Conservation (phyloP, 2,888 invertebrate genomes). For the Drosophila sordidula region DNA sequence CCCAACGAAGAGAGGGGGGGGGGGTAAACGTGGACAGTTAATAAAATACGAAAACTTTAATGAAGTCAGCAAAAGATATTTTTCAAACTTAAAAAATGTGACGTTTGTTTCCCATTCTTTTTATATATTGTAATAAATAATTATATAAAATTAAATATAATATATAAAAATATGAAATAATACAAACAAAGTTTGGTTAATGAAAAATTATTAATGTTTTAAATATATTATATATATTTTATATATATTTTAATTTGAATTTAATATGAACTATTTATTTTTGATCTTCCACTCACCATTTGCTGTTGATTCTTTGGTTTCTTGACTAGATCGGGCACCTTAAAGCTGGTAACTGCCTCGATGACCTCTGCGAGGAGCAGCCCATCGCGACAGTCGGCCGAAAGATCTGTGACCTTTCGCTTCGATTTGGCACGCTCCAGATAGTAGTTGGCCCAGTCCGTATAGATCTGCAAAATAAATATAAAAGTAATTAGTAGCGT, state of each 20-base stretch:
- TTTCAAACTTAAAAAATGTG: not conserved
- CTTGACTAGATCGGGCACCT: constrained; percentile 91
- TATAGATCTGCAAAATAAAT: constrained; percentile 92
- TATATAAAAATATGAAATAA: too few species aligned
- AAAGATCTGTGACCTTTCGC: constrained; percentile 93
- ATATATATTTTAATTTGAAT: too few species aligned
- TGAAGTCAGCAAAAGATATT: constrained; percentile 14
- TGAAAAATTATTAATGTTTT: too few species aligned
- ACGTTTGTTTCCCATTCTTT: too few species aligned
- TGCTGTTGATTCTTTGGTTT: constrained; percentile 96
- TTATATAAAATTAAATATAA: too few species aligned
- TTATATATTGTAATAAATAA: too few species aligned
- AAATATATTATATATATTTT: too few species aligned
- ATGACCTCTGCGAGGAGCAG: constrained; percentile 96
- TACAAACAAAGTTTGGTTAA: too few species aligned
- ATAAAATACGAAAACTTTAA: constrained; percentile 5
- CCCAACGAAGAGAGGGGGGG: not conserved
- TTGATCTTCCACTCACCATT: constrained; percentile 95
- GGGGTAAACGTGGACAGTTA: not conserved
- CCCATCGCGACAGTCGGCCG: constrained; percentile 96
- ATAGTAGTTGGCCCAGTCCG: constrained; percentile 99
- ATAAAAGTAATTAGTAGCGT: constrained; percentile 13
- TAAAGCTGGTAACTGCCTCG: constrained; percentile 93
- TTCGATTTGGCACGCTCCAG: constrained; percentile 95
- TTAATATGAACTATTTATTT: too few species aligned